Conservation (phyloP, 1,140 invertebrate genomes). For the Thaumetopoea pityocampa region DNA sequence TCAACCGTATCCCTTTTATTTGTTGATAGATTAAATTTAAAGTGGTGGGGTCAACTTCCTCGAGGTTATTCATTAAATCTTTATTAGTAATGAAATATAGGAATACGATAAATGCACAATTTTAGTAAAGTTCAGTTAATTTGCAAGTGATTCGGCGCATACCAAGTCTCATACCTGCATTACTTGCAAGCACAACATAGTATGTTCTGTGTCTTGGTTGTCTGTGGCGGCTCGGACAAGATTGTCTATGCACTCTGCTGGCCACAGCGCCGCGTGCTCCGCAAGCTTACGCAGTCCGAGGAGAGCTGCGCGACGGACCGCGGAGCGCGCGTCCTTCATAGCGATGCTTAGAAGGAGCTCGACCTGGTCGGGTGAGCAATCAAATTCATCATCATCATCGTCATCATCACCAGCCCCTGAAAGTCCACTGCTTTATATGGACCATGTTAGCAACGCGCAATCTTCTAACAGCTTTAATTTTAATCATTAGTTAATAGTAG, state of each 20-base stretch:
- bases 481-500: too few species aligned
- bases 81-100: too few species aligned
- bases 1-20: too few species aligned
- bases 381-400: not conserved
- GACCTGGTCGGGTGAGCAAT: conserved; percentile 39
- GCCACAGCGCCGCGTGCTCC: conserved; percentile 70
- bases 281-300: conserved; percentile 86
- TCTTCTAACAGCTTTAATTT: too few species aligned
- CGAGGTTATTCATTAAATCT: too few species aligned
- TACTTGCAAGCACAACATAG: conserved; percentile 54
- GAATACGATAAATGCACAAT: too few species aligned
- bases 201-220: conserved; percentile 36
- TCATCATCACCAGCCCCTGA: not conserved
- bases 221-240: conserved; percentile 38
- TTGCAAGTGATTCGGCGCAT: too few species aligned
- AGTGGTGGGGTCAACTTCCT: too few species aligned
- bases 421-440: too few species aligned
- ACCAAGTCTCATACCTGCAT: conserved; percentile 45
- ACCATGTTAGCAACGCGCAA: too few species aligned
- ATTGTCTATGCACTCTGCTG: conserved; percentile 33
- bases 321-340: conserved; percentile 48
- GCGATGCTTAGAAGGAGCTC: conserved; percentile 53
- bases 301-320: conserved; percentile 85
- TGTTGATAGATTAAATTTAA: too few species aligned
- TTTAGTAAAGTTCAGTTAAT: too few species aligned